phyloP scores from a whole-genome alignment of 2,113 vertebrate genomes.

The Rynchops niger region DNA sequence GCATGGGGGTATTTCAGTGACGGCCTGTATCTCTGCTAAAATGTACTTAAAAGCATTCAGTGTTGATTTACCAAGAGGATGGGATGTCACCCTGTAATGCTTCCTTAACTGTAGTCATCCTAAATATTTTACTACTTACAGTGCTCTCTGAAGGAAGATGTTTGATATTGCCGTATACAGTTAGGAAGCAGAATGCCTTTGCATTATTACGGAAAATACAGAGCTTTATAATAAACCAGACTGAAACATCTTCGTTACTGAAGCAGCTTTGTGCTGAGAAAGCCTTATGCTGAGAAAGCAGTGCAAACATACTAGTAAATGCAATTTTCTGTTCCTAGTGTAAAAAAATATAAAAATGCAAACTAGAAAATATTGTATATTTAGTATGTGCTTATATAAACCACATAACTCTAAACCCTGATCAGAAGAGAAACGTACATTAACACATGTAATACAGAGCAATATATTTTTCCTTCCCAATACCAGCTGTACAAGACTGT shows the following conservation, averaged over 20 bases:
- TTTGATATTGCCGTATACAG: not conserved
- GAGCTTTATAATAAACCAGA: not conserved
- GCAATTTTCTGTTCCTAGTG: not conserved
- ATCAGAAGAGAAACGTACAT: not conserved
- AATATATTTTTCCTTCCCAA: not conserved
- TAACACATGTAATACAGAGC: not conserved
- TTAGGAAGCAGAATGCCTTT: not conserved
- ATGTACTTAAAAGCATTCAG: not conserved
- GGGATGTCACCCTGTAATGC: not conserved
- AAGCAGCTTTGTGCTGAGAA: not conserved
- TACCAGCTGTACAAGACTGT: not conserved
- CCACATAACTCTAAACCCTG: not conserved
- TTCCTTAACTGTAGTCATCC: not conserved
- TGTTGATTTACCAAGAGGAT: not conserved
- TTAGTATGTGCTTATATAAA: not conserved
- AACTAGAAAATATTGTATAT: not conserved
- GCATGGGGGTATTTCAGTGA: not conserved
- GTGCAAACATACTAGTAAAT: not conserved
- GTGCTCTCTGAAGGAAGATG: not conserved
- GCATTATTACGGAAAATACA: not conserved
- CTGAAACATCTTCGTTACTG: not conserved
- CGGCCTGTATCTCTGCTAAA: not conserved
- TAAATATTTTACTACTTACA: constrained; percentile 11
- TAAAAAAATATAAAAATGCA: not conserved
- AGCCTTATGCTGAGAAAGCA: not conserved